These are phyloP conservation scores for Erebia palarica DNA, from an alignment of 2,888 invertebrate species.

Conservation along the genomic window DNA sequence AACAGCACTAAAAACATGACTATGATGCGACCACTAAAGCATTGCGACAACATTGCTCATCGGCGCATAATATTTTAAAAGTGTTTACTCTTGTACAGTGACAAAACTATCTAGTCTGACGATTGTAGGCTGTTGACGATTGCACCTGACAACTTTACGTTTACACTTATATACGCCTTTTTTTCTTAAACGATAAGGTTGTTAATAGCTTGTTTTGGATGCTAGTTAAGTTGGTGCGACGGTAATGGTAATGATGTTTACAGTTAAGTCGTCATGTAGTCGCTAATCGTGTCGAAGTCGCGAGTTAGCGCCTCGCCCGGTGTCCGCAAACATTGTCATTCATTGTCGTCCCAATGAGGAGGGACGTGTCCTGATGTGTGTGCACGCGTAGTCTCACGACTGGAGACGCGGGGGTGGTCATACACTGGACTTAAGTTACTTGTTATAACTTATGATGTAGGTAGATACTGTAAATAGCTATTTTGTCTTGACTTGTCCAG, in stretches of 20 bases:
- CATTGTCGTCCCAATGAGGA: slow-evolving; percentile 74
- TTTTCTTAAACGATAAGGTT: slow-evolving; percentile 45
- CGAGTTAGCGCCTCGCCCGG: slow-evolving; percentile 81
- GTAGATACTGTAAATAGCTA: too few relatives aligned
- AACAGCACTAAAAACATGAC: slow-evolving; percentile 65
- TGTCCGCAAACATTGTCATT: slow-evolving; percentile 76
- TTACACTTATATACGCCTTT: slow-evolving; percentile 36
- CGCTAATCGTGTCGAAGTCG: slow-evolving; percentile 73
- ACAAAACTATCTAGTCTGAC: slow-evolving; percentile 73
- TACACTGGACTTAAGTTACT: neutral
- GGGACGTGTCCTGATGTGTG: slow-evolving; percentile 53
- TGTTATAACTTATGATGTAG: too few relatives aligned
- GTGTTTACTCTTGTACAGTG: slow-evolving; percentile 72
- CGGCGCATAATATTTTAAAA: slow-evolving; percentile 78
- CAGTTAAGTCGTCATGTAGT: slow-evolving; percentile 77
- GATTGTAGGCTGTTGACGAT: slow-evolving; percentile 65
- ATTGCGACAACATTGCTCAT: slow-evolving; percentile 76
- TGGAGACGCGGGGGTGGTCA: slow-evolving; percentile 41
- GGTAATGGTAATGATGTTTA: slow-evolving; percentile 78
- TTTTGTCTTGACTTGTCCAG: too few relatives aligned
- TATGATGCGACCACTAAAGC: slow-evolving; percentile 77
- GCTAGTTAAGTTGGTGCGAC: slow-evolving; percentile 42
- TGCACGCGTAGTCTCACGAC: slow-evolving; percentile 40
- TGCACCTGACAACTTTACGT: slow-evolving; percentile 40
- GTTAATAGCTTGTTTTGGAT: slow-evolving; percentile 40